phyloP scores from a whole-genome alignment of 2,888 invertebrate species.

The Agapetus fuscipes region DNA sequence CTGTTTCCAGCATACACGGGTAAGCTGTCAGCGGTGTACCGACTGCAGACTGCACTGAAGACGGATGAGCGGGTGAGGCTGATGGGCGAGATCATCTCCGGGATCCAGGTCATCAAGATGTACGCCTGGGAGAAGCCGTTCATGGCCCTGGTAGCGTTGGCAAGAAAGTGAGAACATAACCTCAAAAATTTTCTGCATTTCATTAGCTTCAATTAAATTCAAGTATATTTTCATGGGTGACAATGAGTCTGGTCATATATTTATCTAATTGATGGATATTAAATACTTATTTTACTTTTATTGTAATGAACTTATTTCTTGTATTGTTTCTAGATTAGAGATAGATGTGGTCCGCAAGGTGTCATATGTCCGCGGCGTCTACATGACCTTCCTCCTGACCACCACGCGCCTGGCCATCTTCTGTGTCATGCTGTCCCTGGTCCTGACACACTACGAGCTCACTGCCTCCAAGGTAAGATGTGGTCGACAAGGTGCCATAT shows the following conservation, averaged over 20 bases:
- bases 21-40: slow-evolving; percentile 27
- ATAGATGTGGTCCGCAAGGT: slow-evolving; percentile 48
- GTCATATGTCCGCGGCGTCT: slow-evolving; percentile 54
- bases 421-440: slow-evolving; percentile 60
- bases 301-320: too few species aligned
- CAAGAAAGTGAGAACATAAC: slow-evolving; percentile 55
- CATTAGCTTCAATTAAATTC: background rate
- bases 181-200: too few species aligned
- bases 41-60: slow-evolving; percentile 51
- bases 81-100: slow-evolving; percentile 71
- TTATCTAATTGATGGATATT: too few species aligned
- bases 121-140: slow-evolving; percentile 80
- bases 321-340: slow-evolving; percentile 27
- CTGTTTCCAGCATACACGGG: slow-evolving; percentile 25
- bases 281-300: too few species aligned
- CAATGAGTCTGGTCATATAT: too few species aligned
- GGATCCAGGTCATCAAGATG: slow-evolving; percentile 79
- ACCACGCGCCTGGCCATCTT: slow-evolving; percentile 73
- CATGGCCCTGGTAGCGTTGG: slow-evolving; percentile 51
- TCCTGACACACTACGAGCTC: slow-evolving; percentile 53
- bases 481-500: too few species aligned
- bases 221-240: too few species aligned
- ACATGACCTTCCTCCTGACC: slow-evolving; percentile 69
- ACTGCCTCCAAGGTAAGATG: slow-evolving; percentile 62
- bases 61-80: slow-evolving; percentile 68